A percentile compares a stretch with the other conserved stretches of the same genome.
Conservation (phyloP, 2,888 invertebrate genomes). For the Sminthurides aquaticus region DNA sequence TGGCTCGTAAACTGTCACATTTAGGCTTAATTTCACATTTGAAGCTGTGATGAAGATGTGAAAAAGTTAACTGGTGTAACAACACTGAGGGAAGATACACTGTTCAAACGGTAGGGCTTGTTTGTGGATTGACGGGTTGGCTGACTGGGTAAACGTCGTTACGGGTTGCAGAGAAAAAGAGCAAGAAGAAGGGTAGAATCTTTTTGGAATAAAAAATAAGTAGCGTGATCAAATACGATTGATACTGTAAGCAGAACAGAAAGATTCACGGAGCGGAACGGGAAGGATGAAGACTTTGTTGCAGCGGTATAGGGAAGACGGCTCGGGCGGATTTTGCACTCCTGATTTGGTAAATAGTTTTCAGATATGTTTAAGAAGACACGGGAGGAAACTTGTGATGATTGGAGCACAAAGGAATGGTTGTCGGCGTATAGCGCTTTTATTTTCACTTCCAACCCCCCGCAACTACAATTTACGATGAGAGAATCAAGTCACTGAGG, state of each 20-base stretch:
- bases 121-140: too few relatives aligned
- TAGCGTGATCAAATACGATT: constrained; percentile 2
- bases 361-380: background rate
- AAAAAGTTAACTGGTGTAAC: too few relatives aligned
- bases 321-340: too few relatives aligned
- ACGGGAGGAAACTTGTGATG: background rate
- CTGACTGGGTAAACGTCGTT: background rate
- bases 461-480: background rate
- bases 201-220: background rate
- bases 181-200: background rate
- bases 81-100: too few relatives aligned
- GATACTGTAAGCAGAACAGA: constrained; percentile 21
- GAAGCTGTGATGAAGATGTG: too few relatives aligned
- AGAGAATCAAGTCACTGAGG: background rate
- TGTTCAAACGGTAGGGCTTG: too few relatives aligned
- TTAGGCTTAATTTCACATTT: background rate
- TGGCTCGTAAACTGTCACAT: background rate
- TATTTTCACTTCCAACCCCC: background rate
- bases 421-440: background rate
- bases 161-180: background rate
- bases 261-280: constrained; percentile 20
- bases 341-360: background rate
- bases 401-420: background rate
- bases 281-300: background rate
- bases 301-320: too few relatives aligned